Conservation (phyloP, 1,140 invertebrate genomes). For the Oedothorax gibbosus region DNA sequence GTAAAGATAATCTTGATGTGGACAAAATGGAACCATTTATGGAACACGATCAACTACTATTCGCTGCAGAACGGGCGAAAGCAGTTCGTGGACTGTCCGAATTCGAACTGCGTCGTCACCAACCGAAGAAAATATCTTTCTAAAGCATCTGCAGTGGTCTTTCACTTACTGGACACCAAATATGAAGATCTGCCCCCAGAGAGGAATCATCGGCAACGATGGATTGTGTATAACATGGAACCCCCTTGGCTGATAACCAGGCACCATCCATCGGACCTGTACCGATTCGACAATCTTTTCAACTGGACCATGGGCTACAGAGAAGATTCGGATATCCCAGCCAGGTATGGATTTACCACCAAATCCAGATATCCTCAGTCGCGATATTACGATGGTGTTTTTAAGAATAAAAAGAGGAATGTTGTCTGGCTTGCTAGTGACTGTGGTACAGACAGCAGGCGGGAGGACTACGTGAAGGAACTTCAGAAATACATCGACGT, state of each 20-base stretch:
- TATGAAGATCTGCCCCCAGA: conserved; percentile 48
- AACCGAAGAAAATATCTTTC: conserved; percentile 11
- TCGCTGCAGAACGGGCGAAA: conserved; percentile 25
- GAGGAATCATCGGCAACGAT: conserved; percentile 55
- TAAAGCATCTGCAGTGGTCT: conserved; percentile 62
- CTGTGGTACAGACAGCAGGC: conserved; percentile 71
- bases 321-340: conserved; percentile 66
- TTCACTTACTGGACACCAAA: conserved; percentile 61
- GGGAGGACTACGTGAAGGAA: conserved; percentile 73
- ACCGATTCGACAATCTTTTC: conserved; percentile 65
- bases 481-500: conserved; percentile 73
- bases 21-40: conserved; percentile 52
- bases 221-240: conserved; percentile 63
- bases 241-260: conserved; percentile 44
- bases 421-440: conserved; percentile 77
- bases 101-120: conserved; percentile 38
- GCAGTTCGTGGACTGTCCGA: conserved; percentile 47
- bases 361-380: background rate
- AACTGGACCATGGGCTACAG: conserved; percentile 72
- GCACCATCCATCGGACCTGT: background rate
- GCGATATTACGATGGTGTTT: background rate
- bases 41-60: conserved; percentile 59
- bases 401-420: conserved; percentile 54
- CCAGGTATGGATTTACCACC: conserved; percentile 63
- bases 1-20: conserved; percentile 53